Conservation (phyloP, 2,113 vertebrate species). For the Periophthalmodon schlosseri region DNA sequence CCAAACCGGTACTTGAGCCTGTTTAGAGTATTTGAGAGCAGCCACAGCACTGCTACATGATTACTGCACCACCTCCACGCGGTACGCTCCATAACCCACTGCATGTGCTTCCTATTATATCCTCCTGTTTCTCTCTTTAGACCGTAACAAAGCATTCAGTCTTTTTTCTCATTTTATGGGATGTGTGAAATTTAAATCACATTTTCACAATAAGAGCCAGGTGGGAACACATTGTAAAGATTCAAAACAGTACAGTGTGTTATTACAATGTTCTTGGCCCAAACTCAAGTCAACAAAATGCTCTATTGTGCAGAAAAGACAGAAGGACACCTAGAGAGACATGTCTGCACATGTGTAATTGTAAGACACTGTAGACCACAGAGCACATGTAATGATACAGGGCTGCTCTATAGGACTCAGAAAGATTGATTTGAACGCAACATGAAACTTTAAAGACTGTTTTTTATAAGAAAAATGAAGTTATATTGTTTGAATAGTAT, state of each 20-base stretch:
- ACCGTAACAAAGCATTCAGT: constrained; percentile 43
- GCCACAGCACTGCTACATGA: constrained; percentile 21
- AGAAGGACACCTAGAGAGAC: constrained; percentile 32
- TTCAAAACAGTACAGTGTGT: background rate
- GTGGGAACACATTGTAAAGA: constrained; percentile 34
- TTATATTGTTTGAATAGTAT: background rate
- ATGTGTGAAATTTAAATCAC: constrained; percentile 64
- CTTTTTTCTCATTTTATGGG: constrained; percentile 55
- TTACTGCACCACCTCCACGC: constrained; percentile 23
- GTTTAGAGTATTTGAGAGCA: constrained; percentile 10
- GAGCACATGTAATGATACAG: constrained; percentile 20
- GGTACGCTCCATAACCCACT: constrained; percentile 25
- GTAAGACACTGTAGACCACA: constrained; percentile 10
- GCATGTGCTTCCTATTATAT: constrained; percentile 72
- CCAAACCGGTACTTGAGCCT: background rate
- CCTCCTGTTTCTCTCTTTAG: constrained; percentile 35
- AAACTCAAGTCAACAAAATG: constrained; percentile 34
- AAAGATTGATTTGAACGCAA: constrained; percentile 32
- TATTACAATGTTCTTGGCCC: constrained; percentile 25
- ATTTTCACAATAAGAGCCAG: constrained; percentile 61
- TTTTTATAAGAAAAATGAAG: background rate
- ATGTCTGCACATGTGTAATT: constrained; percentile 13
- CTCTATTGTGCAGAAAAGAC: constrained; percentile 31
- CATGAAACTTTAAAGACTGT: background rate
- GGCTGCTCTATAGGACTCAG: constrained; percentile 16